Conservation (phyloP, 2,113 vertebrate species). For the Felis catus region F.catus_Fca126_mat1.0 CM031424.1:69611501-69612000, state of each 20-base stretch:
- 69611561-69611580: background rate
- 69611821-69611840: constrained; percentile 84
- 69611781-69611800: background rate
- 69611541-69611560: constrained; percentile 23
- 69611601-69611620: background rate
- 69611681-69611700: background rate
- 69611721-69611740: background rate
- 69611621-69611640: background rate
- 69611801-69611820: constrained; percentile 87
- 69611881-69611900: constrained; percentile 87
- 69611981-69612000: background rate
- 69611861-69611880: constrained; percentile 85
- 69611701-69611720: background rate
- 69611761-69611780: background rate
- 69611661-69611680: background rate
- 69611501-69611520: background rate
- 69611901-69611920: constrained; percentile 85
- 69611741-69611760: background rate
- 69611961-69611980: background rate
- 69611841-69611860: constrained; percentile 89
- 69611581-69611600: background rate
- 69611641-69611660: background rate
- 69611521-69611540: background rate
- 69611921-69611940: constrained; percentile 36
- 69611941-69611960: constrained; percentile 7